phyloP scores from a whole-genome alignment of 23 tunicate genomes.

The Trididemnum nubilum region DNA sequence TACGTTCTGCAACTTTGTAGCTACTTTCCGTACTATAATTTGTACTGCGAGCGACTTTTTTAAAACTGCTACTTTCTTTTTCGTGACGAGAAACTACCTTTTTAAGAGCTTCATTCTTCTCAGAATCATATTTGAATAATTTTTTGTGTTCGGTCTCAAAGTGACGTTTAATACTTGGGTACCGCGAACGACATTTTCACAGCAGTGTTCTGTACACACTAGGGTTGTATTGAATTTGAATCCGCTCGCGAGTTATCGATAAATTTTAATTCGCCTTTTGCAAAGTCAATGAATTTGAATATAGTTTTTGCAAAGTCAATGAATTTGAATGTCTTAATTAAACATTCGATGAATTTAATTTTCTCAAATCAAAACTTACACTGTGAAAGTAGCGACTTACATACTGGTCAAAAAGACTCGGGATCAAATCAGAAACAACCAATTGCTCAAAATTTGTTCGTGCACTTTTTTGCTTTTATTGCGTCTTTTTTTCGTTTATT shows the following conservation, averaged over 20 bases:
- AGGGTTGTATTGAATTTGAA: too few relatives aligned
- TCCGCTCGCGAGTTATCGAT: background rate
- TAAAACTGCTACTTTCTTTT: slow-evolving; percentile 52
- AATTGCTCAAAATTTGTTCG: background rate
- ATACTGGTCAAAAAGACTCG: too few relatives aligned
- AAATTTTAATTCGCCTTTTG: too few relatives aligned
- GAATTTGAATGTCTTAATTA: too few relatives aligned
- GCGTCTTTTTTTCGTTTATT: too few relatives aligned
- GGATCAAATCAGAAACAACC: background rate
- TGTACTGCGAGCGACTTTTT: slow-evolving; percentile 46
- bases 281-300: too few relatives aligned
- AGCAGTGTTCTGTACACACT: background rate
- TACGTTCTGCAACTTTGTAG: slow-evolving; percentile 48
- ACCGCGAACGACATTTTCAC: slow-evolving; percentile 18
- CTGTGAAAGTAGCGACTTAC: too few relatives aligned
- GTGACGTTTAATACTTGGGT: slow-evolving; percentile 48
- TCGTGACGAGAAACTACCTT: slow-evolving; percentile 35
- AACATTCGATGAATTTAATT: too few relatives aligned
- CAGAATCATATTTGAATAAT: slow-evolving; percentile 40
- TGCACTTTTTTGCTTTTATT: too few relatives aligned
- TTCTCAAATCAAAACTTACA: too few relatives aligned
- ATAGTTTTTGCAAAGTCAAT: too few relatives aligned
- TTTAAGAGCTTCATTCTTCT: slow-evolving; percentile 50
- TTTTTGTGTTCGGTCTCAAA: slow-evolving; percentile 23
- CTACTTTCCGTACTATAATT: slow-evolving; percentile 44